Evolutionary conservation across 92 coral and sea anemone genomes (phyloP).

Genomic region (Ricordea florida): DNA sequence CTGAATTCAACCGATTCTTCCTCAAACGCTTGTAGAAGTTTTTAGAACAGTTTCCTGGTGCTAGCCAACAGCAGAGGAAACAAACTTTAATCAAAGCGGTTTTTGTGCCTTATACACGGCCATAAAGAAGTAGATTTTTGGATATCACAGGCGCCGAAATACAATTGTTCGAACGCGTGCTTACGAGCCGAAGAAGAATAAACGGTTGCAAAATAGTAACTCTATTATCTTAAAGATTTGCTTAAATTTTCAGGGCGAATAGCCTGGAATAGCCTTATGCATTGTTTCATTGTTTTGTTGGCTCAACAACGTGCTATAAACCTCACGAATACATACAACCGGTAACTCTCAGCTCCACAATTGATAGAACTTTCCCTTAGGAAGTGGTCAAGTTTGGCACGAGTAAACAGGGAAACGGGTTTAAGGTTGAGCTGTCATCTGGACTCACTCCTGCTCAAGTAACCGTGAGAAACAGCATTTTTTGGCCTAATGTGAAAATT

Average conservation of each 20-base stretch:
- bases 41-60: no score
- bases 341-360: neutral
- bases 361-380: neutral
- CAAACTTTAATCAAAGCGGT: conserved; percentile 8
- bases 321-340: neutral
- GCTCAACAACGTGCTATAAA: conserved; percentile 59
- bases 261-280: conserved; percentile 48
- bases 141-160: no score
- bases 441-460: neutral
- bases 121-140: no score
- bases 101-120: conserved; percentile 1
- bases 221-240: conserved; percentile 31
- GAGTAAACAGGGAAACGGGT: neutral
- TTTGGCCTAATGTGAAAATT: conserved; percentile 90
- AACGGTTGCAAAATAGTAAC: neutral
- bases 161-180: conserved; percentile 29
- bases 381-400: neutral
- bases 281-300: conserved; percentile 38
- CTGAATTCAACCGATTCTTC: no score
- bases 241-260: conserved; percentile 56
- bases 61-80: neutral
- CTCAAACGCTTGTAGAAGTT: no score
- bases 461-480: conserved; percentile 61
- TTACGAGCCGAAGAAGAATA: conserved; percentile 3
- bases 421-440: conserved; percentile 7